Evolutionary conservation across 2,888 invertebrate genomes (phyloP).

Genomic region (Drosophila falleni): DNA sequence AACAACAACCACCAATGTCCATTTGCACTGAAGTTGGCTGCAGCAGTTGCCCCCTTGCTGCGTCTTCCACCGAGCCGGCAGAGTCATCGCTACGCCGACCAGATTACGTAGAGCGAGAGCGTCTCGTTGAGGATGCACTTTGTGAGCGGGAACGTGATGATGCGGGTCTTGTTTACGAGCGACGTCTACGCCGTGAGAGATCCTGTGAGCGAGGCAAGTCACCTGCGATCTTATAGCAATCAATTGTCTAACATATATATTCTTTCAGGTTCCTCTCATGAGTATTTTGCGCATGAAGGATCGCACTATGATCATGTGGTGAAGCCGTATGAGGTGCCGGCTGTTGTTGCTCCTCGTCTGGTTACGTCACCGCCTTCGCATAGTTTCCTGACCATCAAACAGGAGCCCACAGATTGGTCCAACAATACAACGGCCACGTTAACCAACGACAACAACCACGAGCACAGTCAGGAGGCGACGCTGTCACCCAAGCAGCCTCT

Average conservation of each 20-base stretch:
- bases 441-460: slow-evolving; percentile 56
- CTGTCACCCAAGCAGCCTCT: slow-evolving; percentile 78
- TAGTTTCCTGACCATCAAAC: slow-evolving; percentile 85
- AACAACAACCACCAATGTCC: slow-evolving; percentile 56
- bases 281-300: slow-evolving; percentile 68
- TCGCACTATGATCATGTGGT: slow-evolving; percentile 72
- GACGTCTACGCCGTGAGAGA: slow-evolving; percentile 65
- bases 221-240: not conserved
- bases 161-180: slow-evolving; percentile 66
- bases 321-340: slow-evolving; percentile 49
- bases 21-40: slow-evolving; percentile 78
- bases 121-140: slow-evolving; percentile 54
- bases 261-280: slow-evolving; percentile 46
- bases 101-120: slow-evolving; percentile 66
- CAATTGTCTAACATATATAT: not conserved
- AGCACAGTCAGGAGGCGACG: slow-evolving; percentile 45
- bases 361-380: slow-evolving; percentile 70
- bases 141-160: slow-evolving; percentile 71
- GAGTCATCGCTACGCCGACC: slow-evolving; percentile 58
- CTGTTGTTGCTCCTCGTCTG: slow-evolving; percentile 47
- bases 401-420: slow-evolving; percentile 90
- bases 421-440: slow-evolving; percentile 51
- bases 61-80: slow-evolving; percentile 53
- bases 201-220: slow-evolving; percentile 61
- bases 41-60: slow-evolving; percentile 70